Evolutionary conservation across 1,140 invertebrate species (phyloP).

Genomic region (Cherax destructor): DNA sequence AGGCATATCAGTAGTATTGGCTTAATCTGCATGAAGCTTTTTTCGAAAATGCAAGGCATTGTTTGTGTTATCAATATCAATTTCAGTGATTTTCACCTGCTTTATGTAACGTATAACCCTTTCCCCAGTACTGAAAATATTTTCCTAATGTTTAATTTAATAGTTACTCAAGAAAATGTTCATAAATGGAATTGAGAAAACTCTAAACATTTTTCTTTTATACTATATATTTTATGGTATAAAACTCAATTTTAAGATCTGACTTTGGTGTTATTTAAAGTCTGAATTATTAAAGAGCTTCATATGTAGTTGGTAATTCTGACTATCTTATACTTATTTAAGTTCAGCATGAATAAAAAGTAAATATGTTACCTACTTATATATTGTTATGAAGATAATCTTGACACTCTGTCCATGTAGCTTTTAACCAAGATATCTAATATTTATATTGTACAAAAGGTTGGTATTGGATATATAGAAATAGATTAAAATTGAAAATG

Average conservation of each 20-base stretch:
- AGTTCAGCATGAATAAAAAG: background rate
- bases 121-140: background rate
- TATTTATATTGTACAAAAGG: background rate
- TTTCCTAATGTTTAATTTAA: background rate
- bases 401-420: background rate
- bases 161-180: too few relatives aligned
- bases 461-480: background rate
- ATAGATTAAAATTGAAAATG: background rate
- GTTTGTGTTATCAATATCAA: background rate
- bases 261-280: too few relatives aligned
- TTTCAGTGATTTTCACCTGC: background rate
- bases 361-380: background rate
- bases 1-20: background rate
- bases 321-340: too few relatives aligned
- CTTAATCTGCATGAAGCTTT: background rate
- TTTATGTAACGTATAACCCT: background rate
- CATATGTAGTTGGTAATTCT: too few relatives aligned
- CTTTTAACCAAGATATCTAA: background rate
- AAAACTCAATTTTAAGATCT: background rate
- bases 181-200: too few relatives aligned
- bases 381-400: background rate
- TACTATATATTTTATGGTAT: background rate
- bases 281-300: too few relatives aligned
- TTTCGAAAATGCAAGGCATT: background rate
- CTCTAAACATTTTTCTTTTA: too few relatives aligned